Conservation (phyloP, 2,113 vertebrate genomes). For the Rutilus rutilus region DNA sequence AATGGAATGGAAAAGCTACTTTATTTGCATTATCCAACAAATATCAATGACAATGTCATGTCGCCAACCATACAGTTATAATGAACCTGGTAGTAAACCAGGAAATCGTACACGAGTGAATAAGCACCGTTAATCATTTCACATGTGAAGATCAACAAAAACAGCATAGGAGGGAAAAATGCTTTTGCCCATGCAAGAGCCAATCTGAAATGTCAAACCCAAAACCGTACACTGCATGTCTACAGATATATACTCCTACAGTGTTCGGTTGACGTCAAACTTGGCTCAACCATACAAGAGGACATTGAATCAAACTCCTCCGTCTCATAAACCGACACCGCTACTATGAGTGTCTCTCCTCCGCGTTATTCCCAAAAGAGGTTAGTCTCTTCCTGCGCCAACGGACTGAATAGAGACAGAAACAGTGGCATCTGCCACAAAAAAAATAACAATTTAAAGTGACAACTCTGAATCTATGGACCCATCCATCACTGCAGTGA, state of each 20-base stretch:
- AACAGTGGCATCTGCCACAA: constrained; percentile 11
- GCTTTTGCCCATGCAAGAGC: neutral
- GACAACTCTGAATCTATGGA: neutral
- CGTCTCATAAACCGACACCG: neutral
- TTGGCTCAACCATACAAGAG: neutral
- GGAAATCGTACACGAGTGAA: neutral
- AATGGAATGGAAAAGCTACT: neutral
- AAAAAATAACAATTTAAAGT: neutral
- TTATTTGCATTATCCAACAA: neutral
- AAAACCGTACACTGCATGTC: neutral
- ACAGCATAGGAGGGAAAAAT: neutral
- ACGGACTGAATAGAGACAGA: neutral
- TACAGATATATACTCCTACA: neutral
- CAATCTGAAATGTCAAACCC: constrained; percentile 5
- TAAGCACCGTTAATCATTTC: neutral
- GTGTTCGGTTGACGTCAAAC: neutral
- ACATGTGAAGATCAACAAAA: neutral
- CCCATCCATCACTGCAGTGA: neutral
- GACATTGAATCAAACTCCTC: constrained; percentile 2
- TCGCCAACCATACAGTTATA: neutral
- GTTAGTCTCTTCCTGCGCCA: neutral
- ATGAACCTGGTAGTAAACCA: neutral
- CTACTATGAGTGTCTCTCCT: neutral
- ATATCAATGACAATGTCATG: neutral
- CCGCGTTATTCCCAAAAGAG: neutral